Evolutionary conservation across 2,797 vertebrate species (phyloP).

Genomic region (Mormyrus hasselquistii): DNA sequence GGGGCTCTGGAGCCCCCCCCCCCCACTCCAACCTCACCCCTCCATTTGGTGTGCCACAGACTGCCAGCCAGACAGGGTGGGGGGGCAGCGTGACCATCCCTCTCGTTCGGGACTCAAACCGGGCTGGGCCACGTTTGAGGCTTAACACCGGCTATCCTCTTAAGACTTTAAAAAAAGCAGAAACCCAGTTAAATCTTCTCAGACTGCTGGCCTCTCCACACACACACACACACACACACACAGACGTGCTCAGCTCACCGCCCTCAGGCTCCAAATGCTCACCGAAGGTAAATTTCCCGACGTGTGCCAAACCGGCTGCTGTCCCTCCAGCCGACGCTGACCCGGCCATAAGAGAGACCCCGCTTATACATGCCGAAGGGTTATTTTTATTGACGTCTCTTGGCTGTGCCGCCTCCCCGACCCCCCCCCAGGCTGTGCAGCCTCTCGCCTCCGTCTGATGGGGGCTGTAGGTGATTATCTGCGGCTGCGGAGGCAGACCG

Average conservation of each 20-base stretch:
- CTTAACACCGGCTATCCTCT: neutral
- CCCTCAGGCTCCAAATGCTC: neutral
- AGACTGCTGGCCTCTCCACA: neutral
- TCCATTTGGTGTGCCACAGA: neutral
- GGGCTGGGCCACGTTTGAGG: neutral
- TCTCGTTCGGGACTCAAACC: neutral
- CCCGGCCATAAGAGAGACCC: neutral
- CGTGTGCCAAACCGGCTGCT: neutral
- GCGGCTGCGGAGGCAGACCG: neutral
- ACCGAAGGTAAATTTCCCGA: neutral
- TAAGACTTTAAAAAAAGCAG: neutral
- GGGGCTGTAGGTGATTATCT: neutral
- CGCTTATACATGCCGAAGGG: neutral
- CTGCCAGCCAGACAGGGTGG: neutral
- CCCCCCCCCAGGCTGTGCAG: neutral
- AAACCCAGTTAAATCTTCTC: neutral
- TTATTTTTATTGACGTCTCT: neutral
- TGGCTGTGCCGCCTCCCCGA: slow-evolving; percentile 12
- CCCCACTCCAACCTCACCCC: neutral
- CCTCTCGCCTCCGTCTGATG: neutral
- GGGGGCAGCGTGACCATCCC: neutral
- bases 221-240: neutral
- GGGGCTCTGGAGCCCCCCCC: neutral
- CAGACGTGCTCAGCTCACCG: neutral
- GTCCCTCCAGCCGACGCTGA: neutral